phyloP scores from a whole-genome alignment of 2,113 vertebrate species.

The Dicentrarchus labrax region DNA sequence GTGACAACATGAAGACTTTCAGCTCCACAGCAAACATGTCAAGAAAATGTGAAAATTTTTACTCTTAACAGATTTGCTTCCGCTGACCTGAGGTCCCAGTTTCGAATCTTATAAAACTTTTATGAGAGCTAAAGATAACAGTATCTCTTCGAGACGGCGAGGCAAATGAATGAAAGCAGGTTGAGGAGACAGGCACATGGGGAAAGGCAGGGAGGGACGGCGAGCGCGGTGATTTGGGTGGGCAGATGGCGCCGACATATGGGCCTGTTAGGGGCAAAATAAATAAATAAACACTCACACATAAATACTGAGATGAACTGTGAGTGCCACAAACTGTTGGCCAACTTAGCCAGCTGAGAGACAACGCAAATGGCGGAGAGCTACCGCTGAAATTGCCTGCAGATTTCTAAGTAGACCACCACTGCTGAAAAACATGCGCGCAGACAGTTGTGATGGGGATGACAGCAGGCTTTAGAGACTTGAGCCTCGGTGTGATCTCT shows the following conservation, averaged over 20 bases:
- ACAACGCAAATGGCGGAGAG: conserved; percentile 27
- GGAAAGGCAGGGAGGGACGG: conserved; percentile 54
- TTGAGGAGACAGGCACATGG: conserved; percentile 52
- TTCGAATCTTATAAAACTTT: conserved; percentile 42
- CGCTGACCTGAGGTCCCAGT: neutral
- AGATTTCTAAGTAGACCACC: conserved; percentile 48
- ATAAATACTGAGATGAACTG: conserved; percentile 75
- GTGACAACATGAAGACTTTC: neutral
- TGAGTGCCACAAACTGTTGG: conserved; percentile 66
- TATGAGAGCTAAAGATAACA: conserved; percentile 38
- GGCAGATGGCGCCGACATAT: conserved; percentile 85
- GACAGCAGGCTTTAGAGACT: conserved; percentile 47
- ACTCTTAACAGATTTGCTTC: neutral
- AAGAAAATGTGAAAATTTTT: neutral
- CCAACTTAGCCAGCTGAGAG: conserved; percentile 57
- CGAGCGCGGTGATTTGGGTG: conserved; percentile 65
- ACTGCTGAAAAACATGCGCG: conserved; percentile 16
- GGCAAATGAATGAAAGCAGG: conserved; percentile 48
- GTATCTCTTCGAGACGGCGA: conserved; percentile 6
- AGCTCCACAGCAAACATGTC: neutral
- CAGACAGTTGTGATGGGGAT: conserved; percentile 8
- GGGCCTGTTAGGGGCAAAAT: conserved; percentile 80
- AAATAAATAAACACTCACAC: conserved; percentile 76
- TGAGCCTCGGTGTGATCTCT: conserved; percentile 38
- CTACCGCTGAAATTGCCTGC: conserved; percentile 21